phyloP scores from a whole-genome alignment of 2,888 invertebrate species.

The Ferdinandea cuprea region DNA sequence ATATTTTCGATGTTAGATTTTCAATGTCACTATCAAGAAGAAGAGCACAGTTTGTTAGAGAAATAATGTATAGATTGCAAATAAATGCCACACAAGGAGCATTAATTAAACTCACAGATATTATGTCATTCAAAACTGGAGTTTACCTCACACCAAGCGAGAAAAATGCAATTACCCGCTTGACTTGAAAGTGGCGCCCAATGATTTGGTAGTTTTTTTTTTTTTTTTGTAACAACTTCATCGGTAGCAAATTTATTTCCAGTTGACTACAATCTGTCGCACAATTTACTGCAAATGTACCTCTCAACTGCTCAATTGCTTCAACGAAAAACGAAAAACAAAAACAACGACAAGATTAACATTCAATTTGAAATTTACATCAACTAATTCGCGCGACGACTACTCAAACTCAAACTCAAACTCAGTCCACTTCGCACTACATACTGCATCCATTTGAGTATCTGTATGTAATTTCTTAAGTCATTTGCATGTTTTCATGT shows the following conservation, averaged over 20 bases:
- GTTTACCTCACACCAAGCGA: conserved; percentile 21
- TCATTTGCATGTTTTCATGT: conserved; percentile 74
- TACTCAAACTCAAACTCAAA: conserved; percentile 39
- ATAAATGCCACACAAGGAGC: not conserved
- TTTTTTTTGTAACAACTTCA: conserved; percentile 36
- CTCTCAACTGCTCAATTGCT: conserved; percentile 20
- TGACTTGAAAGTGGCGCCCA: conserved; percentile 58
- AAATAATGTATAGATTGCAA: not conserved
- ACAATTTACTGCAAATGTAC: conserved; percentile 41
- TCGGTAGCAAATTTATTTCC: conserved; percentile 7
- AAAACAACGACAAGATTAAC: too few species aligned
- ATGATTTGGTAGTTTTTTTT: conserved; percentile 8
- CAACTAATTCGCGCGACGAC: conserved; percentile 61
- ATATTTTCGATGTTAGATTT: conserved; percentile 44
- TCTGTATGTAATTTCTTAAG: conserved; percentile 69
- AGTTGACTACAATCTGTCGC: conserved; percentile 37
- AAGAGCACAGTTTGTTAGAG: not conserved
- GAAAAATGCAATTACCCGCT: conserved; percentile 19
- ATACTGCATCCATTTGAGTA: conserved; percentile 59
- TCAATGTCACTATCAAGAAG: conserved; percentile 61
- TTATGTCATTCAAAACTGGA: conserved; percentile 37
- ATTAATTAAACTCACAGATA: conserved; percentile 29
- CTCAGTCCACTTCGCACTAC: conserved; percentile 35
- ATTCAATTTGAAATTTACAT: conserved; percentile 67
- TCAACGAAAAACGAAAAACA: conserved; percentile 46